Evolutionary conservation across 2,888 invertebrate species (phyloP).

Genomic region (Conus canariensis): DNA sequence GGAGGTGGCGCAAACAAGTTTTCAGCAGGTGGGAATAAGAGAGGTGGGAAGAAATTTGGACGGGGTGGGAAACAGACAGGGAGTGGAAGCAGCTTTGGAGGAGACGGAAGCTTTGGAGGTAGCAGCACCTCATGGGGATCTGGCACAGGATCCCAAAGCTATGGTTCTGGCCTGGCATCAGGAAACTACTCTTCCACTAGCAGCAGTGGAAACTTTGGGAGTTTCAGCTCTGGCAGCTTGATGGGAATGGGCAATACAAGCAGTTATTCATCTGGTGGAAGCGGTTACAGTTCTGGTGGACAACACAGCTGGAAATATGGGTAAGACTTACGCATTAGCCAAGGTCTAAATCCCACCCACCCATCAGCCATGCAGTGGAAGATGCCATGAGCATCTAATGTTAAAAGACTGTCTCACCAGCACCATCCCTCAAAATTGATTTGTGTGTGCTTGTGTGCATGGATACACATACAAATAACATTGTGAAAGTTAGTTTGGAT

Average conservation of each 20-base stretch:
- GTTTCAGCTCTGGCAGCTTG: neutral
- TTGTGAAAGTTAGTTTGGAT: neutral
- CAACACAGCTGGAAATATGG: neutral
- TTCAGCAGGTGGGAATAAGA: neutral
- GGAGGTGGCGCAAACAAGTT: neutral
- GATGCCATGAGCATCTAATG: too few species aligned
- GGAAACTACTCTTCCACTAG: neutral
- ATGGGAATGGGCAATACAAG: neutral
- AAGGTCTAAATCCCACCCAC: too few species aligned
- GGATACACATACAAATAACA: neutral
- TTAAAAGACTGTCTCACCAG: too few species aligned
- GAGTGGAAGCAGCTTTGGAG: slow-evolving; percentile 23
- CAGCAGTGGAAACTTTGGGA: neutral
- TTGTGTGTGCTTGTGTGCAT: neutral
- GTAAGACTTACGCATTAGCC: neutral
- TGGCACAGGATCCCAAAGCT: neutral
- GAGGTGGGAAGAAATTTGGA: neutral
- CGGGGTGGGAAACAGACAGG: neutral
- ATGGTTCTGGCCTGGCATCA: neutral
- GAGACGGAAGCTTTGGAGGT: neutral
- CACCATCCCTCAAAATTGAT: neutral
- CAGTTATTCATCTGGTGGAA: neutral
- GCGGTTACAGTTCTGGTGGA: neutral
- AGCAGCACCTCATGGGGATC: slow-evolving; percentile 4
- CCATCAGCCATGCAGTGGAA: too few species aligned